Evolutionary conservation across 92 coral and sea anemone species (phyloP), one percentile per base, ranked within the genome.

Genomic region (Virgularia gustaviana): DNA sequence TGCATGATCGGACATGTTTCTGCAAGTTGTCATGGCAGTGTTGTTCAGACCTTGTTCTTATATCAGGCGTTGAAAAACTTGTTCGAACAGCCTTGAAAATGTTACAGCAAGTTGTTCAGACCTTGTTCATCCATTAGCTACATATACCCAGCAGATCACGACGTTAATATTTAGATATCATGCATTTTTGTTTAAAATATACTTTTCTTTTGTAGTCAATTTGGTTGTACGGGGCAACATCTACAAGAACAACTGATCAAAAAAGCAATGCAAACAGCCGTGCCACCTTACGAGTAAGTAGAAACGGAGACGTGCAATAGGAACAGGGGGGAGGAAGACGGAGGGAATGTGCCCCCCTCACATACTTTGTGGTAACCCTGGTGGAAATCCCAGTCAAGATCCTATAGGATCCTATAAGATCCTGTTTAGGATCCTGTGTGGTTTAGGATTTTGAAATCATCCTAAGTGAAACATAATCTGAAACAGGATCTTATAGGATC

Each of bases 221-320:
- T 91, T 74, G 97, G 97, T 10, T 91, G 97, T 65, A 72, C 92
- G 31, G 97, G 97, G 15, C 88, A 91, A 72, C 95, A 91, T 86
- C 64, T 91, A 41, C 96, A 91, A 73, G 97, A 91, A 47, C 89
- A 86, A 64, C 78, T 91, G 9, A 42, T 89, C 57, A 63, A 79
- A 54, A 91, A 91, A 79, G 85, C 89, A 3, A 85, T 90, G 54
- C 71, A 81, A 45, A 90, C 90, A 28, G 90, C 97, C 11, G 87
- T 78, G 0, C 97, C 97, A 3, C 96, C 96, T 64, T 91, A 91
- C 86, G 88, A 89, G 97, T 91, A 79, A 89, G 97, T 78, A 19
- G 5, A 60, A 22, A 36, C 11, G 12, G 9, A n/a, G 19, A 12
- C 16, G 2, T 16, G n/a, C n/a, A n/a, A n/a, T n/a, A n/a, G n/a